Percentiles rank a stretch among this genome's conserved stretches.
phyloP scores from a whole-genome alignment of 2,113 vertebrate genomes.

The Haplochromis vanheusdeni region DNA sequence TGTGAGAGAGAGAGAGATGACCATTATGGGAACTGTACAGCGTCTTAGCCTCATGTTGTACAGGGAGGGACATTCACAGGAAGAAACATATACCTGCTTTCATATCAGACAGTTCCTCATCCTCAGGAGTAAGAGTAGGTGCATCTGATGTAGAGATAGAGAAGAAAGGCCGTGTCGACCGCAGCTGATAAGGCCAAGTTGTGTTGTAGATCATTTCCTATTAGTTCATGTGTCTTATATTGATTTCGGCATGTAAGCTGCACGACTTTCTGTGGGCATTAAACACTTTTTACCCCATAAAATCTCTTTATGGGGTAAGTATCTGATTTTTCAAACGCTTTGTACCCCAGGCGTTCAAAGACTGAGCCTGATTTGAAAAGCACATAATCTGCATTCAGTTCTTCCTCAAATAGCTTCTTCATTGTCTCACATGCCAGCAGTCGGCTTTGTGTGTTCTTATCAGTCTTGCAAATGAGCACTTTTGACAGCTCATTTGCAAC shows the following conservation, averaged over 20 bases:
- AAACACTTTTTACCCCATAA: neutral
- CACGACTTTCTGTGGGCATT: neutral
- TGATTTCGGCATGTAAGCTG: neutral
- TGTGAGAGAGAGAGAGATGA: neutral
- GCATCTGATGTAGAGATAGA: neutral
- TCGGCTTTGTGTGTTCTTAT: neutral
- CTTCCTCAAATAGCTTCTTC: neutral
- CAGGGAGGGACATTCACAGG: neutral
- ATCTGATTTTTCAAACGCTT: neutral
- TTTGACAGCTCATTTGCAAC: neutral
- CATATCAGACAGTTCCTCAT: neutral
- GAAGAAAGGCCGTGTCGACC: neutral
- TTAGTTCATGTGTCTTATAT: neutral
- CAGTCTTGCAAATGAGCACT: too few species aligned
- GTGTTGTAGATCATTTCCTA: neutral
- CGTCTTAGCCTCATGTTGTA: neutral
- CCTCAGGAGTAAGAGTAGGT: neutral
- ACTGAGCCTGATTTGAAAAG: neutral
- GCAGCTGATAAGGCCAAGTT: neutral
- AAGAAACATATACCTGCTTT: neutral
- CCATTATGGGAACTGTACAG: neutral
- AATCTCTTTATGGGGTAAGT: neutral
- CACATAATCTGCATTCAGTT: neutral
- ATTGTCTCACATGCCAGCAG: neutral
- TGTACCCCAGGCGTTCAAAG: neutral